Conservation (phyloP, 2,888 invertebrate species). For the Sinhomidia bicolor region DNA sequence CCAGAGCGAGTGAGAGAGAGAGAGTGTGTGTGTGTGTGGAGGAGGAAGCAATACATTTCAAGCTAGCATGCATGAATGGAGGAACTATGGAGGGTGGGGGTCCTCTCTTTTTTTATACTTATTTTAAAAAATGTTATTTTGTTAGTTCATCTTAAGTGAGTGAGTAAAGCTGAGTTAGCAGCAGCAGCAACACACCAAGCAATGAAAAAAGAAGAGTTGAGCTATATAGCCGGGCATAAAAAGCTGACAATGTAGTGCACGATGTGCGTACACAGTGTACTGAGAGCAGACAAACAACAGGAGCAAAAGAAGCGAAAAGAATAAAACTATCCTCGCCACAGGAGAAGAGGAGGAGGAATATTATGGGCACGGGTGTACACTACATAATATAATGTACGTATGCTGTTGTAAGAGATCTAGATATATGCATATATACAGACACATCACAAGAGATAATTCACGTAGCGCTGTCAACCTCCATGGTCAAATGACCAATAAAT, state of each 20-base stretch:
- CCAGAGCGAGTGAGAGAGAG: background rate
- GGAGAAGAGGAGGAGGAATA: slow-evolving; percentile 37
- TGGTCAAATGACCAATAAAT: slow-evolving; percentile 69
- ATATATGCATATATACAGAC: slow-evolving; percentile 17
- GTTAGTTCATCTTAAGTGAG: slow-evolving; percentile 51
- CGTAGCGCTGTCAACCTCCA: slow-evolving; percentile 66
- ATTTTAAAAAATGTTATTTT: slow-evolving; percentile 55
- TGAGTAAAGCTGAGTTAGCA: slow-evolving; percentile 47
- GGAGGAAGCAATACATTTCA: slow-evolving; percentile 56
- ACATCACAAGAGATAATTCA: slow-evolving; percentile 59
- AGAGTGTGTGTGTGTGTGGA: slow-evolving; percentile 18
- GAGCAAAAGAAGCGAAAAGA: slow-evolving; percentile 42
- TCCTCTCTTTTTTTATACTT: slow-evolving; percentile 1
- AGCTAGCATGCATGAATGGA: slow-evolving; percentile 61
- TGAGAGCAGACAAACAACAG: slow-evolving; percentile 15
- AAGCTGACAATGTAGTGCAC: background rate
- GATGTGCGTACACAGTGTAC: background rate
- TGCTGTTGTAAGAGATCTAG: background rate
- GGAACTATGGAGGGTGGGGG: slow-evolving; percentile 33
- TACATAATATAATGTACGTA: too few species aligned
- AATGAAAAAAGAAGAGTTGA: background rate
- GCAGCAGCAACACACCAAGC: background rate
- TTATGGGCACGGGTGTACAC: slow-evolving; percentile 12
- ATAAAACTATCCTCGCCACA: slow-evolving; percentile 14
- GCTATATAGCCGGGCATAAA: background rate